A percentile compares a stretch with the other conserved stretches of the same genome.
Evolutionary conservation across 2,797 vertebrate species (phyloP).

Genomic region (Acanthis flammea): DNA sequence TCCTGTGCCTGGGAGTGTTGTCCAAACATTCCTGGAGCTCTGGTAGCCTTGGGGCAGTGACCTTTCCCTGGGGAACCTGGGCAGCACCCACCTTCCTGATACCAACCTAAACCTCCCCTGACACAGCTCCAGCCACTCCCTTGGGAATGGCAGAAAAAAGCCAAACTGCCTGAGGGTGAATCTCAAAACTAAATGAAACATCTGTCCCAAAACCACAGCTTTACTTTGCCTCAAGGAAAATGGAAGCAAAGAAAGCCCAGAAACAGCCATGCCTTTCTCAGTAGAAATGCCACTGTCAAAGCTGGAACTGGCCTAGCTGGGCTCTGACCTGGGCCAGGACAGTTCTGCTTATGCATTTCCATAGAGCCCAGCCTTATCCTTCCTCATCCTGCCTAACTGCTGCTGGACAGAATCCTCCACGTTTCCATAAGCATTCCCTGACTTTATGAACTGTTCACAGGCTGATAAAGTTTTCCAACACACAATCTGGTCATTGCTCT

Average conservation of each 20-base stretch:
- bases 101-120: neutral
- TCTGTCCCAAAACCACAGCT: neutral
- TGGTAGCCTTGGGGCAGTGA: neutral
- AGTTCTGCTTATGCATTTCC: neutral
- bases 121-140: neutral
- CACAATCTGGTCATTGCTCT: neutral
- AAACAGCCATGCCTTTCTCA: neutral
- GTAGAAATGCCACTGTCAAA: neutral
- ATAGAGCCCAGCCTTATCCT: neutral
- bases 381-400: neutral
- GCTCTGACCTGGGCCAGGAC: neutral
- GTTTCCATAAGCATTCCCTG: neutral
- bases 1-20: rapidly evolving
- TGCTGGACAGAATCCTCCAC: neutral
- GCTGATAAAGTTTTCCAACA: neutral
- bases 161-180: neutral
- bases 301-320: neutral
- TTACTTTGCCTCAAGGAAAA: neutral
- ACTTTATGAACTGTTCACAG: neutral
- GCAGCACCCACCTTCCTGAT: neutral
- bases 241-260: neutral
- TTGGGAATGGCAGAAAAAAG: neutral
- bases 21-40: neutral
- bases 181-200: neutral
- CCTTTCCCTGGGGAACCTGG: neutral